Evolutionary conservation across 2,797 vertebrate species (phyloP).

Genomic region (Melanogrammus aeglefinus): DNA sequence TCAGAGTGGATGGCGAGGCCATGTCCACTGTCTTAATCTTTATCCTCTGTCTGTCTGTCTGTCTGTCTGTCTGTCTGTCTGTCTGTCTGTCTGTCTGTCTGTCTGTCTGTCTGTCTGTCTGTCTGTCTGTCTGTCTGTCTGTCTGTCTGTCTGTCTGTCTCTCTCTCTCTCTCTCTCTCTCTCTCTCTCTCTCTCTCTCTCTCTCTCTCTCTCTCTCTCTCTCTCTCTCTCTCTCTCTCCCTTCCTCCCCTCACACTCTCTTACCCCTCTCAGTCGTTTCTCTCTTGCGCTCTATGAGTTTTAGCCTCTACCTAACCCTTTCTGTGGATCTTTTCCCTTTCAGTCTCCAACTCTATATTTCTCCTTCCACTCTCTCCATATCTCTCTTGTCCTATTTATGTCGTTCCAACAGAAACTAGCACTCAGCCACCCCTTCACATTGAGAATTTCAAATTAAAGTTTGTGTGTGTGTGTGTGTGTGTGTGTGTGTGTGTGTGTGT

Average conservation of each 20-base stretch:
- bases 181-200: not conserved
- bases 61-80: not conserved
- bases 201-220: too few relatives aligned
- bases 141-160: not conserved
- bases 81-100: not conserved
- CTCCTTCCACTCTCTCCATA: not conserved
- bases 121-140: not conserved
- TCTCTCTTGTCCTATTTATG: not conserved
- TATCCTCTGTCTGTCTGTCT: not conserved
- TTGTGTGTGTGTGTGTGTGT: not conserved
- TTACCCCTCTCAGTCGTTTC: slow-evolving; percentile 23
- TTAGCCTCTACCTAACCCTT: not conserved
- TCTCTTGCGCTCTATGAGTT: not conserved
- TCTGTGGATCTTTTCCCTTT: not conserved
- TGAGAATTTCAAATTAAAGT: slow-evolving; percentile 39
- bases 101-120: not conserved
- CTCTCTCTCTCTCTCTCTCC: not conserved
- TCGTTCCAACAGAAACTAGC: slow-evolving; percentile 21
- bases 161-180: slow-evolving; percentile 5
- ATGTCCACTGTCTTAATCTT: too few relatives aligned
- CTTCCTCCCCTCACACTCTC: not conserved
- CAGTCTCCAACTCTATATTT: not conserved
- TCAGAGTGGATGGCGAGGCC: slow-evolving; percentile 9
- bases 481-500: not conserved
- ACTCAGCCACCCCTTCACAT: slow-evolving; percentile 33